Evolutionary conservation across 2,888 invertebrate species (phyloP).

Genomic region (Drymonia ruficornis): DNA sequence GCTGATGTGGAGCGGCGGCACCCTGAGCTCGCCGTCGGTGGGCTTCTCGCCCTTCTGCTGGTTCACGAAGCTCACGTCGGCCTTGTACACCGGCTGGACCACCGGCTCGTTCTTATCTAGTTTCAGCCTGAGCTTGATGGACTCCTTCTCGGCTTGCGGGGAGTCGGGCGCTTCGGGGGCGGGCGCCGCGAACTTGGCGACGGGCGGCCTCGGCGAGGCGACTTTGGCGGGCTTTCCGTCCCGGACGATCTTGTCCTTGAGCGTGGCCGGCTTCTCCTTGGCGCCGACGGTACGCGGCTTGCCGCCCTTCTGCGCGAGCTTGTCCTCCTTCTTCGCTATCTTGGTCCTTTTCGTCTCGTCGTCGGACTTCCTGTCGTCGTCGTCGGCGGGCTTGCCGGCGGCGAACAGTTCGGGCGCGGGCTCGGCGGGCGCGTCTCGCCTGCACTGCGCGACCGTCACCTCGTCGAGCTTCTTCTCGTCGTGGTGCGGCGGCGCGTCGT

Average conservation of each 20-base stretch:
- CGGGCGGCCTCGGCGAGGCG: slow-evolving; percentile 64
- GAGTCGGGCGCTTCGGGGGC: slow-evolving; percentile 61
- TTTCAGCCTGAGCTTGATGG: slow-evolving; percentile 92
- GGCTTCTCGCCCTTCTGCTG: slow-evolving; percentile 79
- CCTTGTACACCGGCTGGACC: slow-evolving; percentile 91
- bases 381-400: slow-evolving; percentile 63
- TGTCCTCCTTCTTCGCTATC: slow-evolving; percentile 58
- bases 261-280: slow-evolving; percentile 71
- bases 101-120: slow-evolving; percentile 93
- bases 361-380: slow-evolving; percentile 55
- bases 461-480: slow-evolving; percentile 84
- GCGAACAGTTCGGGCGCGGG: slow-evolving; percentile 84
- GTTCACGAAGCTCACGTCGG: slow-evolving; percentile 90
- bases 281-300: slow-evolving; percentile 67
- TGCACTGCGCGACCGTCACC: slow-evolving; percentile 74
- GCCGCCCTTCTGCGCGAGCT: slow-evolving; percentile 68
- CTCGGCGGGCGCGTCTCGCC: slow-evolving; percentile 63
- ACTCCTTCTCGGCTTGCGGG: slow-evolving; percentile 85
- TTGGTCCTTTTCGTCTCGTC: slow-evolving; percentile 59
- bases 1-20: slow-evolving; percentile 95
- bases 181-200: slow-evolving; percentile 55
- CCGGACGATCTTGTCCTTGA: slow-evolving; percentile 73
- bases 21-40: slow-evolving; percentile 89
- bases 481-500: slow-evolving; percentile 90
- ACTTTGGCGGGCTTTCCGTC: slow-evolving; percentile 73